Percentiles rank a stretch among this genome's conserved stretches.
phyloP scores from a whole-genome alignment of 2,888 invertebrate species.

The Hofmannophila pseudospretella region DNA sequence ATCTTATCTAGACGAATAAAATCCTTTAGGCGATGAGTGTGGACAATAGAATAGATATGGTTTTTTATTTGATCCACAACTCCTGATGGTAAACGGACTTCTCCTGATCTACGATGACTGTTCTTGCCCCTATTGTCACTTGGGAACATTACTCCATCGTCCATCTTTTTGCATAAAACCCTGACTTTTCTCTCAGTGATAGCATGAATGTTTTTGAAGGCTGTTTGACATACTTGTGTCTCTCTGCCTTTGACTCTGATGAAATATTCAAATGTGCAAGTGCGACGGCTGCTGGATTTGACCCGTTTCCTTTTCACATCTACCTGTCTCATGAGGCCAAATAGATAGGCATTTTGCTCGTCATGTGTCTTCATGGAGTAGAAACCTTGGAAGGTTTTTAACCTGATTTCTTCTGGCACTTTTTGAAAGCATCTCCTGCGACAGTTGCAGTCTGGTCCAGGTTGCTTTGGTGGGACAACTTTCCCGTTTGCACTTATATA shows the following conservation, averaged over 20 bases:
- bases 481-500: conserved; percentile 78
- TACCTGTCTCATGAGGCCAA: conserved; percentile 76
- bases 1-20: conserved; percentile 74
- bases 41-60: conserved; percentile 73
- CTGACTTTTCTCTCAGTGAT: conserved; percentile 77
- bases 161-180: conserved; percentile 77
- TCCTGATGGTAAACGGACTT: conserved; percentile 67
- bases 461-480: conserved; percentile 73
- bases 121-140: conserved; percentile 77
- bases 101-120: conserved; percentile 69
- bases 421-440: conserved; percentile 71
- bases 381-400: conserved; percentile 75
- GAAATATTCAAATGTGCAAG: conserved; percentile 78
- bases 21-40: conserved; percentile 71
- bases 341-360: conserved; percentile 78
- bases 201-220: conserved; percentile 78
- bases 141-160: conserved; percentile 77
- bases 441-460: conserved; percentile 75
- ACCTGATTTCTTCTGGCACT: conserved; percentile 67
- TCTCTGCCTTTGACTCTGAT: conserved; percentile 74
- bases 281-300: conserved; percentile 70
- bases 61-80: conserved; percentile 74
- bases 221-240: conserved; percentile 77
- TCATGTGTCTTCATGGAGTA: conserved; percentile 77
- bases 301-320: conserved; percentile 77